Evolutionary conservation across 92 coral and sea anemone genomes (phyloP).

Genomic region (Umimayanthus kanabou): DNA sequence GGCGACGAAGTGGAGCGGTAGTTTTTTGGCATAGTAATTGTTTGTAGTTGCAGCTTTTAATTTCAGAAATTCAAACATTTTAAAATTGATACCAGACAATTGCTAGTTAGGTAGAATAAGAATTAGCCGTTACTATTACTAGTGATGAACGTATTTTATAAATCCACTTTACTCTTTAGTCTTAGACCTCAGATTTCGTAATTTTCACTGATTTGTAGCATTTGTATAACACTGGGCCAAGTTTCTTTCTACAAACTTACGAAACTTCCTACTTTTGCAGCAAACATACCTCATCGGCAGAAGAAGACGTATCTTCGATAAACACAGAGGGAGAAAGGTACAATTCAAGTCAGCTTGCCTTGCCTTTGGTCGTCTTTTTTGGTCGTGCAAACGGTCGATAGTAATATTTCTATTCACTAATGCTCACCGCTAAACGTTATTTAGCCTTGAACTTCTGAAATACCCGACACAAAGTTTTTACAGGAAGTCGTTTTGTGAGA

Average conservation of each 20-base stretch:
- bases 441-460: too few relatives aligned
- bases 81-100: too few relatives aligned
- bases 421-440: too few relatives aligned
- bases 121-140: background rate
- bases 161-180: too few relatives aligned
- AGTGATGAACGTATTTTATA: background rate
- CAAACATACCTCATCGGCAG: slow-evolving; percentile 23
- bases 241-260: background rate
- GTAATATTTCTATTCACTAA: too few relatives aligned
- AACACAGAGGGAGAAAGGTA: slow-evolving; percentile 40
- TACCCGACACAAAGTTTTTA: too few relatives aligned
- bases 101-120: too few relatives aligned
- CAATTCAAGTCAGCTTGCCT: background rate
- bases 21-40: background rate
- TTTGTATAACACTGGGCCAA: too few relatives aligned
- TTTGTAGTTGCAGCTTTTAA: background rate
- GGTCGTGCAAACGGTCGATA: background rate
- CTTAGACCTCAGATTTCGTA: background rate
- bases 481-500: too few relatives aligned
- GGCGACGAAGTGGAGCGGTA: slow-evolving; percentile 24
- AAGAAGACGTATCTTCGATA: slow-evolving; percentile 28
- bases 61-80: background rate
- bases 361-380: background rate
- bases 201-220: too few relatives aligned
- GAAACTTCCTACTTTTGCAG: slow-evolving; percentile 1